phyloP scores from a whole-genome alignment of 2,113 vertebrate species.

The zebrafish (Danio rerio) region GRCz12tu NC_133198.1:41126001-41126500 shows the following conservation, averaged over 20 bases:
- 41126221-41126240: not conserved
- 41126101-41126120: too few relatives aligned
- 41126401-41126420: conserved; percentile 56
- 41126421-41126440: conserved; percentile 70
- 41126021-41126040: too few relatives aligned
- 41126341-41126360: conserved; percentile 48
- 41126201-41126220: conserved; percentile 15
- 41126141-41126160: too few relatives aligned
- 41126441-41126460: conserved; percentile 68
- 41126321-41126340: conserved; percentile 27
- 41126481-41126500: conserved; percentile 62
- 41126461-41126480: conserved; percentile 62
- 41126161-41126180: not conserved
- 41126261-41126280: conserved; percentile 48
- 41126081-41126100: too few relatives aligned
- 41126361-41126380: conserved; percentile 58
- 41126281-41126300: conserved; percentile 23
- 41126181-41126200: conserved; percentile 10
- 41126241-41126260: conserved; percentile 43
- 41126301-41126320: conserved; percentile 45
- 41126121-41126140: too few relatives aligned
- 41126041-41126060: too few relatives aligned
- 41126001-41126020: too few relatives aligned
- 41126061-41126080: too few relatives aligned
- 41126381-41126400: conserved; percentile 72